phyloP scores from a whole-genome alignment of 2,888 invertebrate genomes.

The Crocallis elinguaria region DNA sequence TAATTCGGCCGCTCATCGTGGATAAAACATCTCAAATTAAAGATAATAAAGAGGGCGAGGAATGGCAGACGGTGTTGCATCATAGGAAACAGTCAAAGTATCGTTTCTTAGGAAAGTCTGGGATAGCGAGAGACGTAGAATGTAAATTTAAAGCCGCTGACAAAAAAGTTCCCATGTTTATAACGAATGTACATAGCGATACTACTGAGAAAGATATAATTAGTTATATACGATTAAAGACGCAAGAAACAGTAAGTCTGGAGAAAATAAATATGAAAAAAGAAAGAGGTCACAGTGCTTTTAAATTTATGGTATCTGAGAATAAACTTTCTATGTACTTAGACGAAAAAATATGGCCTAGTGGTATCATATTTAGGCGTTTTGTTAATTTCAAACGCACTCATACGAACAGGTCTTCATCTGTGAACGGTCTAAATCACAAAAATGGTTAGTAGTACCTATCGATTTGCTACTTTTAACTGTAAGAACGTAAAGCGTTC shows the following conservation, averaged over 20 bases:
- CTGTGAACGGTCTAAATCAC: neutral
- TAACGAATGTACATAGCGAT: neutral
- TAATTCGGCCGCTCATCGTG: no score
- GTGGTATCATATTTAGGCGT: no score
- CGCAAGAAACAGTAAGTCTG: neutral
- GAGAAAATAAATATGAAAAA: no score
- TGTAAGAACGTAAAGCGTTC: neutral
- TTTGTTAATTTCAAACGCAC: no score
- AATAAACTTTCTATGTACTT: no score
- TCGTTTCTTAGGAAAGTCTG: neutral
- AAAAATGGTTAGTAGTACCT: neutral
- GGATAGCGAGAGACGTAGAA: neutral
- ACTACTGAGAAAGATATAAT: neutral
- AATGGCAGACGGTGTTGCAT: neutral
- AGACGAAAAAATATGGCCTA: no score
- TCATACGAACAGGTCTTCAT: no score
- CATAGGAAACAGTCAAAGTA: neutral
- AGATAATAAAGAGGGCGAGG: neutral
- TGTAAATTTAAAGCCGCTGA: slow-evolving; percentile 2
- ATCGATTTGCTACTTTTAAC: neutral
- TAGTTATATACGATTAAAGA: neutral
- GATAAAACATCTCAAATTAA: neutral
- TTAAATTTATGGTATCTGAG: no score
- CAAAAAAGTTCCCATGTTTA: slow-evolving; percentile 1
- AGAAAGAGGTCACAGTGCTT: no score